Base-by-base conservation (phyloP, 2,888 invertebrate species). In the Pseudanteris insignis region DNA sequence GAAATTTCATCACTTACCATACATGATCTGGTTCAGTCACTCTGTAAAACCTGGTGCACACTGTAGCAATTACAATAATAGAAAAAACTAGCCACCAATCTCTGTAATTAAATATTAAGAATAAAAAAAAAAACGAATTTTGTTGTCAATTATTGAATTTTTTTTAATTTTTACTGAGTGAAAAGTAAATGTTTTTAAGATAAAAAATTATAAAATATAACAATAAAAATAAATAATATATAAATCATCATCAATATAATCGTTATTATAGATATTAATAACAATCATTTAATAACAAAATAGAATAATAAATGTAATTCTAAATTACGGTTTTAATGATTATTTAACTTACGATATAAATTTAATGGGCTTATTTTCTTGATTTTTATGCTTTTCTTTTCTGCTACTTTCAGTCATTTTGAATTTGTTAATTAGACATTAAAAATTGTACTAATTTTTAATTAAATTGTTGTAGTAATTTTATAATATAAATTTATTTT, bases 11-110 rank as follows among this genome's bases (percentile, higher is more conserved):
- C 4, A 80, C 85, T 84, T 85, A 94, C 95, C 96, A 96, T 14
- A 96, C 91, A 87, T 96, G 96, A 81, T 92, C 89, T 1, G 96
- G 96, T 75, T 93, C 90, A 12, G 90, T 85, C 28, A 96, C 91
- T 85, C 92, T 94, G 75, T 95, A 90, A 80, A 91, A 92, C 71
- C 96, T 84, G 6, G 94, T 94, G 18, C 84, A 81, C 66, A 88
- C 81, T 21, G 94, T 90, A 34, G 90, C 81, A 14, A 85, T 73
- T 65, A 89, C 82, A 54, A 94, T 81, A 21, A 84, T 66, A 15
- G 82, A 81, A 79, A 94, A 90, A 28, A 86, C 77, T 0, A 85
- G 65, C 89, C 89, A 90, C 89, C 88, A 88, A 53, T 79, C 76
- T 51, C 82, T 83, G 72, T 33, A 34, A 44, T 21, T 30, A 14